Percentiles rank a stretch among this genome's conserved stretches.
These are phyloP conservation scores for Zophobas morio DNA, from an alignment of 1,140 invertebrate species.

Conservation along the genomic window DNA sequence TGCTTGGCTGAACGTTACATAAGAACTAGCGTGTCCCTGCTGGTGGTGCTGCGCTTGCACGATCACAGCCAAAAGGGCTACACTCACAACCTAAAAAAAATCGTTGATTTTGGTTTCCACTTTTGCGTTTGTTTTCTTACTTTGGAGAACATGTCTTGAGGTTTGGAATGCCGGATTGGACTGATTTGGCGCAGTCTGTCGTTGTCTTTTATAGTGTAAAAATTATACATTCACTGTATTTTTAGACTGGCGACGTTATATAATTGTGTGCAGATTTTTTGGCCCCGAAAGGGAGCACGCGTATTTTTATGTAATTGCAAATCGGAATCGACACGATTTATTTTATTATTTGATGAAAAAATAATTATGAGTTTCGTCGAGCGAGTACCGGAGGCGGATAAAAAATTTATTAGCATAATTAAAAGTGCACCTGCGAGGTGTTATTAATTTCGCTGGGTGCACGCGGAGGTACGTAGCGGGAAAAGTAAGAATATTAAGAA, in stretches of 20 bases:
- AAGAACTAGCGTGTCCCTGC: conserved; percentile 12
- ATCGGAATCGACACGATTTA: background rate
- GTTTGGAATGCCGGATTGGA: background rate
- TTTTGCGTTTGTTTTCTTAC: too few relatives aligned
- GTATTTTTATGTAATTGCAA: background rate
- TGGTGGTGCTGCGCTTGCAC: conserved; percentile 10
- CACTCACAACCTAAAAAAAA: conserved; percentile 15
- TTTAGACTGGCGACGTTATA: background rate
- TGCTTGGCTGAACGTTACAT: background rate
- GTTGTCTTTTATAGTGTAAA: background rate
- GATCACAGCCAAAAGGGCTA: conserved; percentile 1
- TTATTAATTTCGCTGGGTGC: too few relatives aligned
- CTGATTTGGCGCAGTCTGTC: background rate
- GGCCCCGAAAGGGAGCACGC: background rate
- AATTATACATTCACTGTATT: background rate
- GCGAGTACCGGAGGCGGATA: background rate
- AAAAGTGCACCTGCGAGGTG: background rate
- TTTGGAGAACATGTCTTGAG: background rate
- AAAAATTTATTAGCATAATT: background rate
- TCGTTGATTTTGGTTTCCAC: background rate
- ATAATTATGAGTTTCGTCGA: background rate
- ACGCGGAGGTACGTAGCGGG: too few relatives aligned
- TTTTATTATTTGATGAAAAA: background rate
- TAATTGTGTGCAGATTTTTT: background rate
- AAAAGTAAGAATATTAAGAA: too few relatives aligned